Percentiles rank a stretch among this genome's conserved stretches.
These are phyloP conservation scores for Xerus inauris DNA, from an alignment of 2,113 vertebrate species.

Conservation along the genomic window DNA sequence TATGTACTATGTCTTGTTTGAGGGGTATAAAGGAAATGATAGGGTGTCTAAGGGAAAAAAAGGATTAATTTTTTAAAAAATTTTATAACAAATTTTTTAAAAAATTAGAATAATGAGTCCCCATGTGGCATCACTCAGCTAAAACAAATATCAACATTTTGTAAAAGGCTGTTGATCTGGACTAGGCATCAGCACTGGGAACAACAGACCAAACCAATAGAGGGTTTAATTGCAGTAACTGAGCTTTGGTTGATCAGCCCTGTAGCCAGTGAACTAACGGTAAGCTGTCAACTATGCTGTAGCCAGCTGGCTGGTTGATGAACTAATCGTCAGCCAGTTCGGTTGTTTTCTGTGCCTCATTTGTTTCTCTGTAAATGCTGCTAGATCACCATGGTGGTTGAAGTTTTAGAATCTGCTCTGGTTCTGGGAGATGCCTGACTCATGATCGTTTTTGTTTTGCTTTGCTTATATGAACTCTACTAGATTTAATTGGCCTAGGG, in stretches of 20 bases:
- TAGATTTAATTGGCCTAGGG: neutral
- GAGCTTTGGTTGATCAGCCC: neutral
- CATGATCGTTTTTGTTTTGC: neutral
- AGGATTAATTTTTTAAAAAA: neutral
- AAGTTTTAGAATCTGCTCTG: neutral
- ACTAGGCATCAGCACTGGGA: neutral
- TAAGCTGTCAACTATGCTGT: neutral
- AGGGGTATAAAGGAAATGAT: neutral
- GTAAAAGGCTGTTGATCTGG: neutral
- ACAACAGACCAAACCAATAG: neutral
- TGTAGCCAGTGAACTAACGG: neutral
- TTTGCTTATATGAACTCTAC: neutral
- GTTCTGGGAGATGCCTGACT: neutral
- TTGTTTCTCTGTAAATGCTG: neutral
- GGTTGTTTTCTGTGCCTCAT: neutral
- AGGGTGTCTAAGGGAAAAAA: neutral
- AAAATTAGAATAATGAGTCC: neutral
- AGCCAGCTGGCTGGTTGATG: neutral
- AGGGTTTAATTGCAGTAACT: neutral
- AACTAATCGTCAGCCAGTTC: neutral
- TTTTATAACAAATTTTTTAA: conserved; percentile 4
- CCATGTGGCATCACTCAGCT: neutral
- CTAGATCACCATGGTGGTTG: neutral
- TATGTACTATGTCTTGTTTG: neutral
- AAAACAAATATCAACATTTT: neutral